Conservation (phyloP, 2,888 invertebrate genomes). For the Epinotia nisella region DNA sequence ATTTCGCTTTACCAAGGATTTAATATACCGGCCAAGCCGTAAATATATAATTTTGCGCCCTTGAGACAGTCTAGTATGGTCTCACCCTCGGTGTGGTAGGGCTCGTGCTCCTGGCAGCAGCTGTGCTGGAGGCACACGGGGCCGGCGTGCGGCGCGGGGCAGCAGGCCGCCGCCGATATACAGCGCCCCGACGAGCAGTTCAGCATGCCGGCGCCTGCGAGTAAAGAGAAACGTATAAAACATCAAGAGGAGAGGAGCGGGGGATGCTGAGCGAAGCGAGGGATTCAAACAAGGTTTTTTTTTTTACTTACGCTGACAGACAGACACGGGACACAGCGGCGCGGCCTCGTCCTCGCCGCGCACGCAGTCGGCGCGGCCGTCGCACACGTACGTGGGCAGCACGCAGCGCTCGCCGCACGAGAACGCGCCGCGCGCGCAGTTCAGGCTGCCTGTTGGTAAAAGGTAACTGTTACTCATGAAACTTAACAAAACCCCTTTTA, state of each 20-base stretch:
- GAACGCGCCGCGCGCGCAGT: slow-evolving; percentile 72
- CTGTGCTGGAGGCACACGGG: slow-evolving; percentile 69
- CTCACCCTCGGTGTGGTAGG: slow-evolving; percentile 31
- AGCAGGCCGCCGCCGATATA: slow-evolving; percentile 82
- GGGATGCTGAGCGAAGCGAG: too few species aligned
- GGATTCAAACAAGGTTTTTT: too few species aligned
- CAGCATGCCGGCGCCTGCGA: slow-evolving; percentile 70
- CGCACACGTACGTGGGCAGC: slow-evolving; percentile 74
- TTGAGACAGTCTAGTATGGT: too few species aligned
- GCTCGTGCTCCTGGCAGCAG: slow-evolving; percentile 71
- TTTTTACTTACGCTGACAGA: slow-evolving; percentile 69
- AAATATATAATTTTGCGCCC: too few species aligned
- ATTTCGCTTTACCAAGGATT: too few species aligned
- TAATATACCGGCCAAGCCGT: too few species aligned
- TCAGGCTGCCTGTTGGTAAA: slow-evolving; percentile 53
- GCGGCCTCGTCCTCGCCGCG: slow-evolving; percentile 69
- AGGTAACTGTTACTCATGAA: background rate
- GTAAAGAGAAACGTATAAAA: too few species aligned
- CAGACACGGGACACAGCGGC: slow-evolving; percentile 59
- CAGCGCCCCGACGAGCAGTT: slow-evolving; percentile 83
- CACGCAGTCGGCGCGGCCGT: slow-evolving; percentile 71
- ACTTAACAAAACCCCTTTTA: too few species aligned
- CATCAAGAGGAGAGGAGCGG: too few species aligned
- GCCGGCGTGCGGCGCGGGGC: slow-evolving; percentile 61
- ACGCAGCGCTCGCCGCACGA: slow-evolving; percentile 75